phyloP scores from a whole-genome alignment of 2,888 invertebrate species.

The Drosophila meridiana region DNA sequence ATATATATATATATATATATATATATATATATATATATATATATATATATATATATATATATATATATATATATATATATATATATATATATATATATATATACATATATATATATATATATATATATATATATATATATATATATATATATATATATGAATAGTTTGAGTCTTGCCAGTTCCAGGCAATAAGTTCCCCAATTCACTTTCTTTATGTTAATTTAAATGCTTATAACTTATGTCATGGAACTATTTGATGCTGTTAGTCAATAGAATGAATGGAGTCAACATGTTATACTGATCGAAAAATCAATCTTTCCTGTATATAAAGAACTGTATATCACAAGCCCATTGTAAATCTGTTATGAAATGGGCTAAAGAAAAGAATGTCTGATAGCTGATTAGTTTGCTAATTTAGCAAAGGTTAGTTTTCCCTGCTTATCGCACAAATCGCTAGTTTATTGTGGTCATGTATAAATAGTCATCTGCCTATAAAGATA shows the following conservation, averaged over 20 bases:
- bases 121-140: background rate
- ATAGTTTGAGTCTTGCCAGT: too few species aligned
- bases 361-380: background rate
- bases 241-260: background rate
- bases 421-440: slow-evolving; percentile 1
- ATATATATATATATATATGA: background rate
- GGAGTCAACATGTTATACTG: background rate
- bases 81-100: background rate
- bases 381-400: background rate
- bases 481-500: slow-evolving; percentile 14
- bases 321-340: background rate
- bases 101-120: too few species aligned
- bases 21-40: background rate
- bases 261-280: background rate
- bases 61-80: background rate
- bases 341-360: background rate
- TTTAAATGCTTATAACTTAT: background rate
- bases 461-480: background rate
- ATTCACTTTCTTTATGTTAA: background rate
- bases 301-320: too few species aligned
- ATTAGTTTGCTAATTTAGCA: background rate
- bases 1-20: background rate
- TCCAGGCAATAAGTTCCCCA: too few species aligned
- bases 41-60: background rate
- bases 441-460: slow-evolving; percentile 3